phyloP scores from a whole-genome alignment of 2,797 vertebrate genomes.

The Lagodon rhomboides region DNA sequence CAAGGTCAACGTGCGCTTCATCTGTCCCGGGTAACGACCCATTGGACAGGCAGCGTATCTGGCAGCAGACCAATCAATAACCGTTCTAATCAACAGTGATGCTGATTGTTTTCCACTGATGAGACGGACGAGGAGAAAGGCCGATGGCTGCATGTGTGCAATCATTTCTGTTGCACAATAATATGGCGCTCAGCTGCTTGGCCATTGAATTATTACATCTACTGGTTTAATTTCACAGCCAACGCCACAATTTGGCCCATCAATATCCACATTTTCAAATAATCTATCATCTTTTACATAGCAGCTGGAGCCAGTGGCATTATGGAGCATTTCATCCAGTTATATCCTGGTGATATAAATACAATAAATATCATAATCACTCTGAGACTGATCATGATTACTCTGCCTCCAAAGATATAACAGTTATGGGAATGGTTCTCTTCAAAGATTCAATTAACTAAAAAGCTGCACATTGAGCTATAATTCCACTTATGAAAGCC shows the following conservation, averaged over 20 bases:
- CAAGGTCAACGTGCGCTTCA: conserved; percentile 79
- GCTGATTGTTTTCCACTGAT: conserved; percentile 83
- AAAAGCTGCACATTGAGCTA: conserved; percentile 79
- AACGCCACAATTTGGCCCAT: conserved; percentile 39
- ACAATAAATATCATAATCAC: conserved; percentile 66
- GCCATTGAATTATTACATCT: conserved; percentile 26
- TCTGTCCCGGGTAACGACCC: conserved; percentile 74
- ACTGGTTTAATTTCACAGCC: conserved; percentile 60
- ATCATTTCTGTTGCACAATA: conserved; percentile 39
- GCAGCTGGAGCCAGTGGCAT: conserved; percentile 9
- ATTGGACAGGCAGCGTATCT: conserved; percentile 75
- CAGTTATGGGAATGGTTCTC: conserved; percentile 72
- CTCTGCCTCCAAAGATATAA: conserved; percentile 59
- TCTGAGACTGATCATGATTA: conserved; percentile 45
- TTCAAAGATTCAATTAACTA: conserved; percentile 82
- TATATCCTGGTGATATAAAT: conserved; percentile 48
- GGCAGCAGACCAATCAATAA: conserved; percentile 85
- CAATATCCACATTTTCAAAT: conserved; percentile 49
- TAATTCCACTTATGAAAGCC: conserved; percentile 77
- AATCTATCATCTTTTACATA: conserved; percentile 50
- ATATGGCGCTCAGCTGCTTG: conserved; percentile 17
- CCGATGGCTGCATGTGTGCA: conserved; percentile 51
- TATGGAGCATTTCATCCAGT: conserved; percentile 33
- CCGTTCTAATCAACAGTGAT: conserved; percentile 81
- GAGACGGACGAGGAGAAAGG: conserved; percentile 59